Conservation (phyloP, 2,113 vertebrate species). For the Porphyrio hochstetteri region DNA sequence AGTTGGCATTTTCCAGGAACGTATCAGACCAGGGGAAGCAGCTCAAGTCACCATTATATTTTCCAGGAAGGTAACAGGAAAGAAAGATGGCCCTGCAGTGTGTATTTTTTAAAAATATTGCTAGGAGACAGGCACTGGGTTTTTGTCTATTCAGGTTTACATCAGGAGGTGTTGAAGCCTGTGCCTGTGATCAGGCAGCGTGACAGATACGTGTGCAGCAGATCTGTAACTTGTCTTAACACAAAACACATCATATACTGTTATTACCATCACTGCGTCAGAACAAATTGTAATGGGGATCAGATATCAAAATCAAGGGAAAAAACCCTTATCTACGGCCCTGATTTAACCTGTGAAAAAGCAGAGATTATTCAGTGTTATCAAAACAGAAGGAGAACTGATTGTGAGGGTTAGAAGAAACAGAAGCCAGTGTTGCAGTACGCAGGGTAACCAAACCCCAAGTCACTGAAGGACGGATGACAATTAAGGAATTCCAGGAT, state of each 20-base stretch:
- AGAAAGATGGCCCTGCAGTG: background rate
- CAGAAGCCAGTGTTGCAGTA: background rate
- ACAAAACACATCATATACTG: background rate
- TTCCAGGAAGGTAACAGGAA: background rate
- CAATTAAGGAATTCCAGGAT: background rate
- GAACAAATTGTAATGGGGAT: background rate
- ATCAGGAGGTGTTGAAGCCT: background rate
- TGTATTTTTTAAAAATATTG: background rate
- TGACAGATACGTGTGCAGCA: accelerated
- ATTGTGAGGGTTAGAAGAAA: background rate
- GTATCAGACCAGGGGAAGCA: background rate
- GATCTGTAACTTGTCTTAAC: background rate
- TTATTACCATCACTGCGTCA: background rate
- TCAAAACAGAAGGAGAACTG: background rate
- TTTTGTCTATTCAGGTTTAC: background rate
- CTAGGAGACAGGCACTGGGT: background rate
- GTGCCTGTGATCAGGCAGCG: background rate
- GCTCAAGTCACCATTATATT: background rate
- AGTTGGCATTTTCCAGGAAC: background rate
- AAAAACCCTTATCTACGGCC: background rate
- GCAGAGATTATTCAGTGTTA: background rate
- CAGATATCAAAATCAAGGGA: background rate
- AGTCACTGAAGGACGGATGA: background rate
- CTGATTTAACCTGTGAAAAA: background rate
- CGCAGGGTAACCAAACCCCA: background rate